phyloP scores from a whole-genome alignment of 2,888 invertebrate genomes.

The Stenodera caucasica region DNA sequence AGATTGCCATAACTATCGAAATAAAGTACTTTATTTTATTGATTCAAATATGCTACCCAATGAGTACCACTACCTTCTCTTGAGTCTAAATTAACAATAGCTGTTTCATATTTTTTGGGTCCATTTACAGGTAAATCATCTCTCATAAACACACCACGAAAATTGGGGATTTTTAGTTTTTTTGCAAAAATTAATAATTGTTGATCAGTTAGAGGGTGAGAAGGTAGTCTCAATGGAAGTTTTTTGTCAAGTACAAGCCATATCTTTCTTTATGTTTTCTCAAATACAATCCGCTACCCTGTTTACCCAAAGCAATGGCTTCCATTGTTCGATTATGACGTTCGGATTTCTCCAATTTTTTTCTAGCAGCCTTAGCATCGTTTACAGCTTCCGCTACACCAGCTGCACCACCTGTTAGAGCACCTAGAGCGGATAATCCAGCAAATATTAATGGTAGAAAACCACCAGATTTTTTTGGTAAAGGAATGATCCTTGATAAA shows the following conservation, averaged over 20 bases:
- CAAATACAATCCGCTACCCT: constrained; percentile 38
- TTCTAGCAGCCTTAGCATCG: constrained; percentile 42
- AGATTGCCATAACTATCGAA: neutral
- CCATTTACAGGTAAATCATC: too few relatives aligned
- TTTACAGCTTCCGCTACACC: constrained; percentile 47
- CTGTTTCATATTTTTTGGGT: neutral
- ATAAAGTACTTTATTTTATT: too few relatives aligned
- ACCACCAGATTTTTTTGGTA: constrained; percentile 45
- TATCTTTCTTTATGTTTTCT: constrained; percentile 31
- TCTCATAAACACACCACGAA: neutral
- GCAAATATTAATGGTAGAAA: constrained; percentile 43
- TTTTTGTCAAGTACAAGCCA: too few relatives aligned
- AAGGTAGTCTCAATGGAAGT: too few relatives aligned
- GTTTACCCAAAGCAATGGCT: constrained; percentile 43
- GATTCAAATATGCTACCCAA: too few relatives aligned
- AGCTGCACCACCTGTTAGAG: constrained; percentile 47
- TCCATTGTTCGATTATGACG: constrained; percentile 51
- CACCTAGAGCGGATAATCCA: constrained; percentile 45
- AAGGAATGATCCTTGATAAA: constrained; percentile 39
- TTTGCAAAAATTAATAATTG: constrained; percentile 15
- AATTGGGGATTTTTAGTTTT: too few relatives aligned
- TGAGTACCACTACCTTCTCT: too few relatives aligned
- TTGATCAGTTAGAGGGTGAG: neutral
- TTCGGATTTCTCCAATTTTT: constrained; percentile 41
- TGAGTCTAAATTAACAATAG: too few relatives aligned